Base-by-base conservation (phyloP, 2,113 vertebrate species). In the Apodemus sylvaticus region DNA sequence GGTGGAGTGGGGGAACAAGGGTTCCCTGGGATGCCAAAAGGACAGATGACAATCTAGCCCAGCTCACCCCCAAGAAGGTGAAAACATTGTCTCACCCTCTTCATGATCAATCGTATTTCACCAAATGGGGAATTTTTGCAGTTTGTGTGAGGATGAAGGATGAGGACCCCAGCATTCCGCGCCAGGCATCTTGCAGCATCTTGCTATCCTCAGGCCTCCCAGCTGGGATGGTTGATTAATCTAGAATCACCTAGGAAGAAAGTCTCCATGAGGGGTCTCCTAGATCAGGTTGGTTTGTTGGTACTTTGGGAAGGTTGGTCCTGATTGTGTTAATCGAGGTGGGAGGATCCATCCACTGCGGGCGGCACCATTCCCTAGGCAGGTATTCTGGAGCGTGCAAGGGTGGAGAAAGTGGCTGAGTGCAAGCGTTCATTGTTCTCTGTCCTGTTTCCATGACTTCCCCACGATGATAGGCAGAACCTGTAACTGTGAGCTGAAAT, bases 41-140 rank as follows among this genome's bases (percentile, higher is more conserved):
- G 19, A 74, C 22, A 12, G 71, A 74, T 5, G 19, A 19, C 29
- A 0, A 51, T 12, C 17, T 22, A 2, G 5, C 36, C 6, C 0
- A 22, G 0, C 10, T 62, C 17, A 3, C 31, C 8, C 24, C 19
- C 34, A 13, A 39, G 66, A 42, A 70, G n/a, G 62, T 31, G 39
- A 64, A 22, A 53, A 51, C 12, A 20, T 5, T 0, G 19, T 16
- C 31, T n/a, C 48, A 58, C 13, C 5, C 4, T n/a, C 20, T 81
- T 26, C 14, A 3, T 1, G 16, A 4, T 48, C 16, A 17, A 3
- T 5, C 1, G 29, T 3, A 36, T 14, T 7, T 42, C 64, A 14
- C 0, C 3, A 3, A 31, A 8, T 7, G 29, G 26, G 42, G 55
- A 53, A 3, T n/a, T 45, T 66, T 51, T 48, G 19, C 48, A 48